Evolutionary conservation across 2,888 invertebrate genomes (phyloP).

Genomic region (Hydrotaea cyrtoneurina): DNA sequence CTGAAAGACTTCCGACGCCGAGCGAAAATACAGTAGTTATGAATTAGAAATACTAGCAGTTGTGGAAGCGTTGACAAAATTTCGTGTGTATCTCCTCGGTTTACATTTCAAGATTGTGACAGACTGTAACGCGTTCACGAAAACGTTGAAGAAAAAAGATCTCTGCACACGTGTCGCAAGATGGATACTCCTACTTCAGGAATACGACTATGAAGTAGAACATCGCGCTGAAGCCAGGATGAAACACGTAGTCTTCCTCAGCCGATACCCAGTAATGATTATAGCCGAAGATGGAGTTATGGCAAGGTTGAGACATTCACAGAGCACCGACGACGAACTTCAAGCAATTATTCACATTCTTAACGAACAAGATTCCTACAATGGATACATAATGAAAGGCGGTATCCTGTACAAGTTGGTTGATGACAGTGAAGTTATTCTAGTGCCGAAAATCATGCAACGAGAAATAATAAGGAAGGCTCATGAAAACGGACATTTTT

Average conservation of each 20-base stretch:
- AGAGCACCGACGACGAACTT: slow-evolving; percentile 46
- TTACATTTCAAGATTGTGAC: slow-evolving; percentile 64
- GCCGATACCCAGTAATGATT: slow-evolving; percentile 62
- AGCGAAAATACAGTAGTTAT: slow-evolving; percentile 20
- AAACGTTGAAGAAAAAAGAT: slow-evolving; percentile 36
- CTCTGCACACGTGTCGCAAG: neutral
- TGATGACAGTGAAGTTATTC: slow-evolving; percentile 58
- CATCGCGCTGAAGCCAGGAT: slow-evolving; percentile 51
- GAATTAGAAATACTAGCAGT: slow-evolving; percentile 25
- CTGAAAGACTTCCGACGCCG: slow-evolving; percentile 36
- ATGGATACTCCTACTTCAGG: slow-evolving; percentile 36
- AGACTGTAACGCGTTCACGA: slow-evolving; percentile 65
- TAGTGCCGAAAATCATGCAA: slow-evolving; percentile 60
- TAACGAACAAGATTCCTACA: slow-evolving; percentile 21
- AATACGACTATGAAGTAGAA: neutral
- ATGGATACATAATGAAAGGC: slow-evolving; percentile 59
- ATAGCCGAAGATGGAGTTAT: slow-evolving; percentile 31
- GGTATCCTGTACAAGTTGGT: slow-evolving; percentile 58
- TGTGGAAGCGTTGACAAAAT: slow-evolving; percentile 67
- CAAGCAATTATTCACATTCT: slow-evolving; percentile 53
- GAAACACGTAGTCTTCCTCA: slow-evolving; percentile 59
- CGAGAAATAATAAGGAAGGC: slow-evolving; percentile 62
- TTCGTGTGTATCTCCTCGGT: slow-evolving; percentile 70
- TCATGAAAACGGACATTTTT: slow-evolving; percentile 69
- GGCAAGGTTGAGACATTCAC: neutral